A percentile compares a stretch with the other conserved stretches of the same genome.
Evolutionary conservation across 2,113 vertebrate genomes (phyloP).

Genomic region (Hypomesus transpacificus): DNA sequence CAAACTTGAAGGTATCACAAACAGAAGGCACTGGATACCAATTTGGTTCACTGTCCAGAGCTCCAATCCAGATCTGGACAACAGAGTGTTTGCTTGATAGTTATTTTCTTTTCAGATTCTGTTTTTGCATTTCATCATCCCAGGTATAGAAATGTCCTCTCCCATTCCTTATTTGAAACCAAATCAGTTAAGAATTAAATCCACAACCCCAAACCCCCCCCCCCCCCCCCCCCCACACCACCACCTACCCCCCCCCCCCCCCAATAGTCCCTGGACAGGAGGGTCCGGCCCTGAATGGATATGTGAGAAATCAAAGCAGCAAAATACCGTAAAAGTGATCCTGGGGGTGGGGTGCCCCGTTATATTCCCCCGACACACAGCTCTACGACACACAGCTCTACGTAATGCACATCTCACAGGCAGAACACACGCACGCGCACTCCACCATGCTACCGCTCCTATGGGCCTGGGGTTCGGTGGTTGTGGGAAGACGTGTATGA

Average conservation of each 20-base stretch:
- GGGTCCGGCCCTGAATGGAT: slow-evolving; percentile 18
- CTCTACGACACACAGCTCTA: neutral
- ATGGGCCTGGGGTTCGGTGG: neutral
- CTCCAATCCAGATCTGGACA: slow-evolving; percentile 27
- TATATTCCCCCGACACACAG: neutral
- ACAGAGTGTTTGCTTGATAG: slow-evolving; percentile 7
- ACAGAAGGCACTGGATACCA: slow-evolving; percentile 69
- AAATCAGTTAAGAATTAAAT: neutral
- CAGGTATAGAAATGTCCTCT: neutral
- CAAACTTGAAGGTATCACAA: slow-evolving; percentile 42
- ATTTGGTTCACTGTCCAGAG: slow-evolving; percentile 48
- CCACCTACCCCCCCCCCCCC: neutral
- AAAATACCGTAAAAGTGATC: neutral
- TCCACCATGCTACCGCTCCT: neutral
- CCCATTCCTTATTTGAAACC: neutral
- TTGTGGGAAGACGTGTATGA: neutral
- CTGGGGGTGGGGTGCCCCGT: neutral
- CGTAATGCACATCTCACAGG: neutral
- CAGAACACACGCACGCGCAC: neutral
- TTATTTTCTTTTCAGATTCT: neutral
- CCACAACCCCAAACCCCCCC: neutral
- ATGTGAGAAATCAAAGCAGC: slow-evolving; percentile 14
- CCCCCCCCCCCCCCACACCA: no score
- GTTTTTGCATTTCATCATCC: slow-evolving; percentile 4
- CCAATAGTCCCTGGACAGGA: neutral